Conservation (phyloP, 2,113 vertebrate species). For the Rhynchomys soricoides region DNA sequence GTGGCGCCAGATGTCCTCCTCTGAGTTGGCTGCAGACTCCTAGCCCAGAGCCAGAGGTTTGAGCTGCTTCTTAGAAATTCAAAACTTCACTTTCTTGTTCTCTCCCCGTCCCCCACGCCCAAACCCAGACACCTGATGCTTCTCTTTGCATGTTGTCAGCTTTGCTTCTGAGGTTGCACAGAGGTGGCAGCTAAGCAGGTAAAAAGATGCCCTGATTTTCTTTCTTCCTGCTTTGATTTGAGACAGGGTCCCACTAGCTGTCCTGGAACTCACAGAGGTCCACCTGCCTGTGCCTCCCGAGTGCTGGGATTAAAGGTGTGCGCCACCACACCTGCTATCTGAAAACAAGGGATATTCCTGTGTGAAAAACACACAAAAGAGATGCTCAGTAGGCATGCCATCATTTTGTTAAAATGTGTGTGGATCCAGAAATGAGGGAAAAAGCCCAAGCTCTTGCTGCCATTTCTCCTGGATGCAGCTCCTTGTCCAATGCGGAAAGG, state of each 20-base stretch:
- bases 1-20: constrained; percentile 63
- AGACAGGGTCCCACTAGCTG: neutral
- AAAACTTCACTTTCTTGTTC: constrained; percentile 33
- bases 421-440: neutral
- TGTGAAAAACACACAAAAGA: neutral
- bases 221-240: neutral
- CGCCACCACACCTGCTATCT: neutral
- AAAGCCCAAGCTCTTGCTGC: neutral
- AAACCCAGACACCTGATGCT: neutral
- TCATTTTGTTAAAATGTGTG: neutral
- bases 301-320: neutral
- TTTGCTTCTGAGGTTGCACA: constrained; percentile 29
- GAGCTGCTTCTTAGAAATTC: constrained; percentile 39
- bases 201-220: neutral
- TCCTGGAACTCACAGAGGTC: neutral
- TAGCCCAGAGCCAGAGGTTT: neutral
- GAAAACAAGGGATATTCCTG: neutral
- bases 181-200: neutral
- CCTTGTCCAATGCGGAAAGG: neutral
- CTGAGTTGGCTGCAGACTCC: neutral
- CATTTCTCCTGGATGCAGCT: neutral
- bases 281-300: neutral
- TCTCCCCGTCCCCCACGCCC: no score
- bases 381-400: neutral
- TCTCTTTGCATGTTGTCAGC: neutral